These are phyloP conservation scores for Idaea dimidiata DNA, from an alignment of 2,888 invertebrate species.

Conservation along the genomic window DNA sequence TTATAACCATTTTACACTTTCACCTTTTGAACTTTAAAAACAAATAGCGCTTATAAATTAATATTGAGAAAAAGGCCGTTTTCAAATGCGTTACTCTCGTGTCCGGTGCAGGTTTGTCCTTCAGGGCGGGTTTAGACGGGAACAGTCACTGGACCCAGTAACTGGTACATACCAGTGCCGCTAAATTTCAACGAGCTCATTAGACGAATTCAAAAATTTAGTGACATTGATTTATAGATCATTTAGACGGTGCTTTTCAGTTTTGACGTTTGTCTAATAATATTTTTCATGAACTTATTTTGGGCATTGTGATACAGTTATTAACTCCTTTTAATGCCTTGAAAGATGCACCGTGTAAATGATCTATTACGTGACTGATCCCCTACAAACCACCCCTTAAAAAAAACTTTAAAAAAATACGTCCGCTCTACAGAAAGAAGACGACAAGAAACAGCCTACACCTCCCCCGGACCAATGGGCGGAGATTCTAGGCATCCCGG, in stretches of 20 bases:
- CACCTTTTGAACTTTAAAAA: background rate
- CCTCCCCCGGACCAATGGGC: constrained; percentile 76
- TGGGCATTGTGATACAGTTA: too few relatives aligned
- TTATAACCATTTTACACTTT: too few relatives aligned
- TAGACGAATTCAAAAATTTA: too few relatives aligned
- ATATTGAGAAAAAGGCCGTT: constrained; percentile 36
- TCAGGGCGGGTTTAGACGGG: background rate
- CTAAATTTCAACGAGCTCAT: too few relatives aligned
- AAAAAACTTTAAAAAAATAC: background rate
- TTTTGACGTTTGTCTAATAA: too few relatives aligned
- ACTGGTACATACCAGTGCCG: too few relatives aligned
- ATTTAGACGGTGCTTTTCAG: too few relatives aligned
- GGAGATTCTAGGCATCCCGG: constrained; percentile 71
- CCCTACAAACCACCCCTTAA: constrained; percentile 5
- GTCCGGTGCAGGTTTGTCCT: constrained; percentile 67
- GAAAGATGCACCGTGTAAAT: too few relatives aligned
- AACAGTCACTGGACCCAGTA: too few relatives aligned
- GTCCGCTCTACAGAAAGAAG: constrained; percentile 35
- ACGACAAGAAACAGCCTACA: constrained; percentile 66
- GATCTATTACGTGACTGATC: constrained; percentile 9
- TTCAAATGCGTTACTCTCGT: constrained; percentile 21
- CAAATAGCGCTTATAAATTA: background rate
- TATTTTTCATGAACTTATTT: too few relatives aligned
- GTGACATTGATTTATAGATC: too few relatives aligned
- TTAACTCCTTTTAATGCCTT: too few relatives aligned